Evolutionary conservation across 2,888 invertebrate genomes (phyloP), one percentile per base, ranked within the genome.

Genomic region (Andrena marginata): DNA sequence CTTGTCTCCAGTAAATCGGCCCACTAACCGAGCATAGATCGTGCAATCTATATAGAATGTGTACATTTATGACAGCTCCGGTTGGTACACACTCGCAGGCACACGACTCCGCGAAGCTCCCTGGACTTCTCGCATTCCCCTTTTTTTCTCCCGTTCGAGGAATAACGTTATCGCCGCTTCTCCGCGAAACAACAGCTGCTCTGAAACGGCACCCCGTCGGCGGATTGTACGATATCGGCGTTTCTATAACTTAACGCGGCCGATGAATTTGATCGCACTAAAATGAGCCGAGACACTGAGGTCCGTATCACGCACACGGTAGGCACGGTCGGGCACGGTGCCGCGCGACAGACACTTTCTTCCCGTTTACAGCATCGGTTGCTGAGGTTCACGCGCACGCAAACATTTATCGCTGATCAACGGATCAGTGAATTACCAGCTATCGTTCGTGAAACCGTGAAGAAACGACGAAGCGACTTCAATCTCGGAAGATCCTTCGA

Each of bases 261-360:
- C 10, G 16, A 72, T 29, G 20, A 48, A 48, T 70, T 79, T 54
- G 26, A 72, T 79, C 69, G 60, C 83, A 84, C 79, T 71, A 31
- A 63, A 59, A 68, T 23, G 23, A 54, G 80, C 29, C 8, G 63
- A 68, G 68, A 68, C 56, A 56, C 67, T 62, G 54, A 54, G 54
- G 23, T 64, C 69, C 76, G 33, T 33, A 79, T 85, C 84, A 85
- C 84, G 84, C 85, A 87, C 83, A 83, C 80, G 79, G 31, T 56
- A 84, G 82, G 84, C 86, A 88, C 85, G 85, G 76, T 87, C 49
- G 82, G 84, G 83, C 85, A 89, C 85, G 85, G 76, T 87, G 86
- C 85, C 90, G 88, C 89, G 89, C 89, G 88, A 89, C 90, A 90
- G 89, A 89, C 90, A 90, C 90, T 90, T 86, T 85, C 56, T 56